Base-by-base conservation (phyloP, 2,113 vertebrate genomes). In the Amblyornis subalaris region DNA sequence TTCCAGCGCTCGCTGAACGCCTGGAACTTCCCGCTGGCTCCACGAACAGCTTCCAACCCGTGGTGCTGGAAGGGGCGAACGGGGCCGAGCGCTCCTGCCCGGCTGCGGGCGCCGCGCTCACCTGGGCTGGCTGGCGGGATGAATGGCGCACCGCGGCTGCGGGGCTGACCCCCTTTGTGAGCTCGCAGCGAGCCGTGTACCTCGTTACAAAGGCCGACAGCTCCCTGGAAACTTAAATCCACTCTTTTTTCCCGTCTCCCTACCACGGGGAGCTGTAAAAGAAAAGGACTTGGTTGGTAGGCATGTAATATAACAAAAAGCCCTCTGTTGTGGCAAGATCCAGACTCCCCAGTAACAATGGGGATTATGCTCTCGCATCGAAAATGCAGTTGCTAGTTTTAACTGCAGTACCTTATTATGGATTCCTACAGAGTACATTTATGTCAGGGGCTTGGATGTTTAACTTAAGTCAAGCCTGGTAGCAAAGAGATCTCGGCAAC, bases 201-300 rank as follows among this genome's bases (percentile, higher is more conserved):
- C 90, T 94, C 74, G 89, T 94, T 86, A 96, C 93, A 97, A 96
- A 96, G 95, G 85, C 86, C 89, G 48, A 82, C 85, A 93, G 92
- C 95, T 95, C 93, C 93, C 92, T 94, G 92, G 92, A 97, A 97
- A 94, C 89, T 95, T 93, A 92, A 96, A 95, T 94, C 96, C 94
- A 92, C 89, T 94, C 89, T 79, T 94, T 94, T 92, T 75, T 44
- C 76, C 88, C 80, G 69, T 58, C 86, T 58, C 86, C 65, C 61
- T 66, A 72, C 93, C 93, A 11, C 55, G 38, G 90, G 88, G 93
- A 97, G 90, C 91, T 77, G 3, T 87, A 90, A 89, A 93, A 96
- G 93, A 92, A 96, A 96, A 96, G 82, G 84, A 81, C 89, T 95
- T 91, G 94, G 76, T 95, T 82, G 82, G 91, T 86, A 94, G 86